A percentile compares a stretch with the other conserved stretches of the same genome.
Conservation (phyloP, 2,113 vertebrate species). For the Laterallus jamaicensis region DNA sequence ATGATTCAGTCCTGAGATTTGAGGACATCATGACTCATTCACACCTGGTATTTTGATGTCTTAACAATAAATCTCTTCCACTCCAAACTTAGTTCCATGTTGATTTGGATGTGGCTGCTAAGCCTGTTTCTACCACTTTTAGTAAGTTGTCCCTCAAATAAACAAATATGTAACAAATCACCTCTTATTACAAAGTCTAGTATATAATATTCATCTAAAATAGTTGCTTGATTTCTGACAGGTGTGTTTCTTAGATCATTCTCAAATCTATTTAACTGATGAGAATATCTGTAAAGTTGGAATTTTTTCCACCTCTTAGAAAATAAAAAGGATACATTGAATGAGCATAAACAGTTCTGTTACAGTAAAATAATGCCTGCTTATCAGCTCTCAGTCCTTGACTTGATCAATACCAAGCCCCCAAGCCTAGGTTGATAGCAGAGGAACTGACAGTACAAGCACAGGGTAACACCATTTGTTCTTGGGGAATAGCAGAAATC, state of each 20-base stretch:
- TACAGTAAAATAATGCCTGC: background rate
- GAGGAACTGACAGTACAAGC: background rate
- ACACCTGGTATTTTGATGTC: slow-evolving; percentile 1
- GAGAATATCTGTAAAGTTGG: background rate
- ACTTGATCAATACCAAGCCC: background rate
- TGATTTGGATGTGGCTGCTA: background rate
- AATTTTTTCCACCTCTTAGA: background rate
- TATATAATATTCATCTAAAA: background rate
- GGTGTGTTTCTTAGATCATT: background rate
- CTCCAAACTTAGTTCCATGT: background rate
- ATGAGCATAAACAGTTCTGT: background rate
- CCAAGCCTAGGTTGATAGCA: background rate
- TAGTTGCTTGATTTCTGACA: background rate
- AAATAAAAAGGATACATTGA: background rate
- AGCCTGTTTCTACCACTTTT: background rate
- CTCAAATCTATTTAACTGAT: background rate
- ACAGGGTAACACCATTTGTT: background rate
- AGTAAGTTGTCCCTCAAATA: background rate
- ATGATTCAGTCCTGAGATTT: background rate
- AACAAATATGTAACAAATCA: background rate
- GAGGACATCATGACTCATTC: slow-evolving; percentile 16
- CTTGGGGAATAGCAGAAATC: background rate
- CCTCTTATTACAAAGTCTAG: background rate
- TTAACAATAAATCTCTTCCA: background rate
- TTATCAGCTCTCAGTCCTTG: background rate